Base-by-base conservation (phyloP, 2,888 invertebrate genomes). In the Trissolcus japonicus region DNA sequence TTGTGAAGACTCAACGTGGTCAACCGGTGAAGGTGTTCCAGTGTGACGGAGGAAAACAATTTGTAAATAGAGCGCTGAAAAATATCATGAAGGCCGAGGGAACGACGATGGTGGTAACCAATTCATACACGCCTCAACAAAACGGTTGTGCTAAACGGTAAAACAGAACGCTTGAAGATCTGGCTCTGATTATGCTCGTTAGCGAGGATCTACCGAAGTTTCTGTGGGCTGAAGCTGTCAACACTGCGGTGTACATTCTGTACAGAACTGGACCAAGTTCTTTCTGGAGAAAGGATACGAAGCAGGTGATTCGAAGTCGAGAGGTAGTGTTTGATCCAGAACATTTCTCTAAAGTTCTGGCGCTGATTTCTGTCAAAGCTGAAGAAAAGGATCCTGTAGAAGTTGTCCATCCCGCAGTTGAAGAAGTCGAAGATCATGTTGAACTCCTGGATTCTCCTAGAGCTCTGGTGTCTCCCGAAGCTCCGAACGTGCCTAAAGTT, bases 121-220 rank as follows among this genome's bases (percentile, higher is more conserved):
- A 63, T 56, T 60, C 75, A 1, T 75, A 78, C 25, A 69, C 68
- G 9, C 79, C 74, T 1, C 89, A 65, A 88, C 90, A 73, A 56
- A 81, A 81, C 55, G 78, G 76, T n/a, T 78, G 68, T 65, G 69
- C 63, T 25, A 67, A 79, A 16, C 50, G 79, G 1, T 66, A 66
- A 25, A 78, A 76, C 35, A 2, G 66, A 17, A 74, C 78, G 13
- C 50, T 78, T 0, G 72, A 75, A 0, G 68, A 80, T 1, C 17
- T 59, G 0, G 75, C 68, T 7, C 35, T 69, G 0, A 76, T 74
- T 1, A 78, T 80, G 68, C 53, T 78, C 0, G 41, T 63, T 0
- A 41, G 73, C 0, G 71, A 74, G 35, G 17, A 54, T 25, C 51
- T 76, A 14, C 59, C 65, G 4, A 68, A 73, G 35, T 25, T 4